Evolutionary conservation across 2,888 invertebrate species (phyloP).

Genomic region (Acheta domesticus): DNA sequence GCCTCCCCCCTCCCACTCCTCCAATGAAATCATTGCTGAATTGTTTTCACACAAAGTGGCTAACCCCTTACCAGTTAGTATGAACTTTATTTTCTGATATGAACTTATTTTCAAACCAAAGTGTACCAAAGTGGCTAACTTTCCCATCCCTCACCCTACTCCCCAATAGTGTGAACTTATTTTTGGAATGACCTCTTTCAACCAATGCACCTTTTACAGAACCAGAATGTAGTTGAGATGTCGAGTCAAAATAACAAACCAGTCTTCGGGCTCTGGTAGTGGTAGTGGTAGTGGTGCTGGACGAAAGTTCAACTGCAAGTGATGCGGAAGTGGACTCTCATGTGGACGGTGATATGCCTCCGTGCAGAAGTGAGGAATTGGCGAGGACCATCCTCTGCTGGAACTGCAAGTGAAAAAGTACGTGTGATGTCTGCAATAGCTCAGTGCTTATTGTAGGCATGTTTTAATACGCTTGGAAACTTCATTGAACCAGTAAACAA

Average conservation of each 20-base stretch:
- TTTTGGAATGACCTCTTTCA: too few species aligned
- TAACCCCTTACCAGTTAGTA: too few species aligned
- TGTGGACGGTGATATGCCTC: background rate
- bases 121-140: too few species aligned
- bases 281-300: slow-evolving; percentile 36
- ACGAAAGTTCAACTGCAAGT: slow-evolving; percentile 23
- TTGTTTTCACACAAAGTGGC: too few species aligned
- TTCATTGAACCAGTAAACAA: too few species aligned
- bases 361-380: slow-evolving; percentile 25
- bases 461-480: too few species aligned
- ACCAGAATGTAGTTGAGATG: slow-evolving; percentile 62
- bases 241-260: slow-evolving; percentile 63
- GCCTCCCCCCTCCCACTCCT: too few species aligned
- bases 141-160: too few species aligned
- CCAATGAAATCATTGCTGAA: too few species aligned
- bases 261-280: slow-evolving; percentile 38
- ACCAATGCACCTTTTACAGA: slow-evolving; percentile 41
- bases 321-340: slow-evolving; percentile 30
- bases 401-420: slow-evolving; percentile 29
- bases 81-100: too few species aligned
- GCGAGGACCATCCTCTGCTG: slow-evolving; percentile 22
- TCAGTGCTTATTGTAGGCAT: background rate
- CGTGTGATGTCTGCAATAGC: slow-evolving; percentile 23
- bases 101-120: too few species aligned
- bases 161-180: too few species aligned